Evolutionary conservation across 92 coral and sea anemone species (phyloP), one percentile per base, ranked within the genome.

Genomic region (Pocillopora meandrina): DNA sequence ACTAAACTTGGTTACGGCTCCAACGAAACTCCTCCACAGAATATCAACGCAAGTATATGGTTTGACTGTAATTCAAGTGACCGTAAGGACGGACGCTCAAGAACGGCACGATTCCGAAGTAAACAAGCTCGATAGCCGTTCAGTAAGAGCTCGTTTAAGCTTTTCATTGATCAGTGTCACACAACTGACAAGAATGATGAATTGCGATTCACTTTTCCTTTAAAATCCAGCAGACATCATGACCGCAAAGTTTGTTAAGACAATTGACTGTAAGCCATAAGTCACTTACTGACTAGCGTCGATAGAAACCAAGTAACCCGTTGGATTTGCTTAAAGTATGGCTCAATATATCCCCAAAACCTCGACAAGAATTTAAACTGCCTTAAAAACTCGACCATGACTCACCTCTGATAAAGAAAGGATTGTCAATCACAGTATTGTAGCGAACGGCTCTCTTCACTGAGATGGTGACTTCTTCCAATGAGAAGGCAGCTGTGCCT

Each of bases 291-390:
- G 35, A 33, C 63, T 56, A 3, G 5, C 52, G 31, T 52, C 34
- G 63, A 9, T 34, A 60, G 67, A 60, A 9, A 34, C 19, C 35
- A 57, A 33, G 31, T n/a, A 33, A 19, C 10, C 35, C 80, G 18
- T 59, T 70, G 65, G 60, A 68, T 81, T 81, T 81, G 85, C 72
- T 81, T 34, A 35, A 26, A 58, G 52, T 70, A 35, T 71, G 68
- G 63, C 55, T 56, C 31, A 67, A 67, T 67, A 56, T 47, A 20
- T 15, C 65, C 10, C 74, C 17, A 56, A 16, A 14, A 33, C 31
- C 8, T 7, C n/a, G 42, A 67, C 8, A 68, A 6, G 47, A 79
- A 49, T 13, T n/a, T 31, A 56, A 15, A 55, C 52, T 34, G 72
- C 21, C 34, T 12, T 13, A 15, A 12, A 20, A 55, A 66, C 20